Conservation (phyloP, 2,797 vertebrate genomes). For the Macropus fuliginosus region DNA sequence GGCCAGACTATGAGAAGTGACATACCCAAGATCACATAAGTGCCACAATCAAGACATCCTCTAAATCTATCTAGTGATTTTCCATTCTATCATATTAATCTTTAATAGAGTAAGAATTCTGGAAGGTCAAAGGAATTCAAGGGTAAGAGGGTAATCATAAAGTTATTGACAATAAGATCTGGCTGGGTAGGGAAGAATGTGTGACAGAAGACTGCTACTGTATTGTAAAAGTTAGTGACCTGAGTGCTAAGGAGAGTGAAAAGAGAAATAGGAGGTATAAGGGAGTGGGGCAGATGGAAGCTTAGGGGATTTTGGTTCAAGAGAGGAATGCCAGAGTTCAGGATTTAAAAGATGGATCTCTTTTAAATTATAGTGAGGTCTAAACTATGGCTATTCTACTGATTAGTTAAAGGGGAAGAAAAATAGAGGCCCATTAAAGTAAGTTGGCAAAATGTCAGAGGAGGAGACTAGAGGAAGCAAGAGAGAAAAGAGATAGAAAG, state of each 20-base stretch:
- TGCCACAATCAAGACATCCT: neutral
- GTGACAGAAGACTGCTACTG: neutral
- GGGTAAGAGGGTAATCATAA: neutral
- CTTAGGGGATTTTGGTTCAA: neutral
- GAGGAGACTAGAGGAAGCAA: too few species aligned
- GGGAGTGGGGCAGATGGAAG: neutral
- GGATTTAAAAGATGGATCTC: neutral
- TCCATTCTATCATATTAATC: neutral
- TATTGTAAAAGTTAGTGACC: neutral
- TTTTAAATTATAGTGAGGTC: neutral
- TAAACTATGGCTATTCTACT: neutral
- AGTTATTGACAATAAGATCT: neutral
- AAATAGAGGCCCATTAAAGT: neutral
- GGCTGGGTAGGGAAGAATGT: neutral
- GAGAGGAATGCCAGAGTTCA: neutral
- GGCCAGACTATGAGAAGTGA: neutral
- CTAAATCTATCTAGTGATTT: neutral
- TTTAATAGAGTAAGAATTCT: neutral
- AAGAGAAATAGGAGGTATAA: neutral
- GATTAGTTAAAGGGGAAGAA: neutral
- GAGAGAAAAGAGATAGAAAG: too few species aligned
- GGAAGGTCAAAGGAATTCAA: neutral
- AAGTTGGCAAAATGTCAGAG: too few species aligned
- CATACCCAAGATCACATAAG: neutral
- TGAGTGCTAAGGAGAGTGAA: neutral